Conservation (phyloP, 2,797 vertebrate genomes). For the Pipistrellus kuhlii region DNA sequence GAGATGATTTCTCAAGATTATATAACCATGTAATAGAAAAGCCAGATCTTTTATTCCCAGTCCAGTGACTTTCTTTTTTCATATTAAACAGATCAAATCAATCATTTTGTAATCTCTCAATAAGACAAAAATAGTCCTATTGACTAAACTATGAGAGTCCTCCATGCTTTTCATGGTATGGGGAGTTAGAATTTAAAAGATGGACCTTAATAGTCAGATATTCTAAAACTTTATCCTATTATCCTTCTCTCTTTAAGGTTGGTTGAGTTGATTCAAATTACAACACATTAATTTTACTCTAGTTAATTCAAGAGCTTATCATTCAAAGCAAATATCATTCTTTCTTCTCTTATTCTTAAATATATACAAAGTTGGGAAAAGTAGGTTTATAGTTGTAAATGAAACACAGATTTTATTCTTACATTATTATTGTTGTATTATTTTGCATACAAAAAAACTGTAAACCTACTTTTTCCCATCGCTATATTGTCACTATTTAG, state of each 20-base stretch:
- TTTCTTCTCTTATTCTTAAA: background rate
- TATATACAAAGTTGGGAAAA: background rate
- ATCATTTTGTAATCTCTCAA: slow-evolving; percentile 29
- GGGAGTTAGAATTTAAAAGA: background rate
- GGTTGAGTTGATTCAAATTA: background rate
- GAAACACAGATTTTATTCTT: background rate
- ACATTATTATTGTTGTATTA: background rate
- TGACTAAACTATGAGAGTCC: background rate
- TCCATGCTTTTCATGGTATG: background rate
- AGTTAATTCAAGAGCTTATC: background rate
- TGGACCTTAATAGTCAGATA: background rate
- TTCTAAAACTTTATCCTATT: background rate
- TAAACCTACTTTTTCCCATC: background rate
- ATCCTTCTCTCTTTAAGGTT: background rate
- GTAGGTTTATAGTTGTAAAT: background rate
- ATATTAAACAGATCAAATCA: background rate
- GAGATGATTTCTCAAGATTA: background rate
- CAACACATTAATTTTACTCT: background rate
- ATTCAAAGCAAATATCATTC: background rate
- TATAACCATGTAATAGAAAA: background rate
- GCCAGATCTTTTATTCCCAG: background rate
- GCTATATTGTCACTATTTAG: background rate
- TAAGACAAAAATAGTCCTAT: background rate
- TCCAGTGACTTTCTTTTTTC: background rate
- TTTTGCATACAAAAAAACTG: background rate